These are phyloP conservation scores for Pyralis farinalis DNA, from an alignment of 2,888 invertebrate species.

Conservation along the genomic window DNA sequence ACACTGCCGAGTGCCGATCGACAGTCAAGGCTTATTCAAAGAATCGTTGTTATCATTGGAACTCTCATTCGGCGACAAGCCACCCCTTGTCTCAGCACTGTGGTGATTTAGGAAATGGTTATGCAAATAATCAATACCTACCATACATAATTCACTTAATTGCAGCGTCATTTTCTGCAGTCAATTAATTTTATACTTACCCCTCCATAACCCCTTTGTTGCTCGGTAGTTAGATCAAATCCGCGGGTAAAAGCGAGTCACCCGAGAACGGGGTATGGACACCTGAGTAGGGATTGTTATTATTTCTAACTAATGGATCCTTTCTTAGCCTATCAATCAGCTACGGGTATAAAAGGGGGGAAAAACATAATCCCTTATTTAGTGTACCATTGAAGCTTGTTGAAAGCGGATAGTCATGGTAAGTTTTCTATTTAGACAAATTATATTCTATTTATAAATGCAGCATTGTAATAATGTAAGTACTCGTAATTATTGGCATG, in stretches of 20 bases:
- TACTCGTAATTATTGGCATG: too few relatives aligned
- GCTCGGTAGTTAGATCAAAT: neutral
- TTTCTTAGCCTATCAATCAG: slow-evolving; percentile 54
- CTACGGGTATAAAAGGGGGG: slow-evolving; percentile 50
- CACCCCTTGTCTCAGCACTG: too few relatives aligned
- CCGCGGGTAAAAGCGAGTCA: neutral
- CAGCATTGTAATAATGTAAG: too few relatives aligned
- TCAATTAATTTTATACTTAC: neutral
- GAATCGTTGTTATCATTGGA: too few relatives aligned
- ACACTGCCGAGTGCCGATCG: too few relatives aligned
- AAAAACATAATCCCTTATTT: slow-evolving; percentile 23
- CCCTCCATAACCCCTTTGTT: neutral
- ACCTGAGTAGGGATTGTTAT: slow-evolving; percentile 24
- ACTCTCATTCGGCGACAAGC: too few relatives aligned
- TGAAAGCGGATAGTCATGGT: slow-evolving; percentile 44
- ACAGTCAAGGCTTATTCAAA: too few relatives aligned
- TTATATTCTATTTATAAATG: too few relatives aligned
- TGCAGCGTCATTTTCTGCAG: neutral
- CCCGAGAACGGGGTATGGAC: slow-evolving; percentile 2
- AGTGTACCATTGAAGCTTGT: slow-evolving; percentile 27
- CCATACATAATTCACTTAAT: neutral
- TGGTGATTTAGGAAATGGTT: neutral
- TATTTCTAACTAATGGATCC: slow-evolving; percentile 55
- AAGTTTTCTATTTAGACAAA: slow-evolving; percentile 20
- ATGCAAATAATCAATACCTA: neutral